phyloP scores from a whole-genome alignment of 2,888 invertebrate genomes.

The Chaetogeoica ovagalla region DNA sequence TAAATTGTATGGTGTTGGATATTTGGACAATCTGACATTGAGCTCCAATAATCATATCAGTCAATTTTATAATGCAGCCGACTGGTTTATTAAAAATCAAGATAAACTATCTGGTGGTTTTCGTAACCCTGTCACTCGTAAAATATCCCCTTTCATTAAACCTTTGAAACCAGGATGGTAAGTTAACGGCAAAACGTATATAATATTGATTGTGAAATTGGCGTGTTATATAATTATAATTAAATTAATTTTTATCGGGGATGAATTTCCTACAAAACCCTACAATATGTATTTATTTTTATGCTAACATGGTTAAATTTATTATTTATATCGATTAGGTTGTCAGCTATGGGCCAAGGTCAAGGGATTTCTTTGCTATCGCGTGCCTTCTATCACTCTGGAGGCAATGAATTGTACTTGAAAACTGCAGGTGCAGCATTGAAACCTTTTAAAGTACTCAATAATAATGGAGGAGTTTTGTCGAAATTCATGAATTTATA shows the following conservation, averaged over 20 bases:
- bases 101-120: conserved; percentile 86
- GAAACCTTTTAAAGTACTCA: conserved; percentile 74
- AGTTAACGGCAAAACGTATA: conserved; percentile 54
- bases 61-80: conserved; percentile 88
- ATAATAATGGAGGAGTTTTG: conserved; percentile 78
- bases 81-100: conserved; percentile 89
- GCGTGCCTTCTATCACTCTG: conserved; percentile 83
- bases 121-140: conserved; percentile 84
- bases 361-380: conserved; percentile 94
- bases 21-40: conserved; percentile 76
- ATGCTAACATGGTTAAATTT: no score
- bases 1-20: conserved; percentile 72
- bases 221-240: neutral
- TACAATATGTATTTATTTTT: no score
- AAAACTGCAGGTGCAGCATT: conserved; percentile 80
- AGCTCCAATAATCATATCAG: conserved; percentile 83
- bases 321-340: conserved; percentile 62
- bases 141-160: conserved; percentile 73
- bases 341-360: conserved; percentile 98
- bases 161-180: conserved; percentile 85
- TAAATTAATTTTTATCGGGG: no score
- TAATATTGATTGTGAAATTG: neutral
- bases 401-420: conserved; percentile 75
- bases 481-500: conserved; percentile 83
- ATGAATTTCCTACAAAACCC: no score